Evolutionary conservation across 2,797 vertebrate species (phyloP).

Genomic region (Hybognathus amarus): DNA sequence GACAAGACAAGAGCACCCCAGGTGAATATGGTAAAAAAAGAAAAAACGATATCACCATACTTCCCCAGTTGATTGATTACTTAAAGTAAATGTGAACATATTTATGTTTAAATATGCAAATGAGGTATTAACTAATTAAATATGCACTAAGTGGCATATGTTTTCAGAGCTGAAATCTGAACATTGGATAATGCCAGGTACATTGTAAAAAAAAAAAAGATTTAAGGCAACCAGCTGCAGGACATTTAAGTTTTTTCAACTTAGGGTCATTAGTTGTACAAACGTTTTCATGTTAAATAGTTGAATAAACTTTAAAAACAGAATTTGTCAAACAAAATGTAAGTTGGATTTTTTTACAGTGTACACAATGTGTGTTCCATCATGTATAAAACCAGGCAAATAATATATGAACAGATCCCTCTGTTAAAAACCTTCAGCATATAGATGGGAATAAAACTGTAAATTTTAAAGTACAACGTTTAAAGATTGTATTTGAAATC

Average conservation of each 20-base stretch:
- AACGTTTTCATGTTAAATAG: too few relatives aligned
- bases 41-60: background rate
- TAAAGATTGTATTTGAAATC: too few relatives aligned
- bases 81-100: background rate
- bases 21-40: background rate
- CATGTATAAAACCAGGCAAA: background rate
- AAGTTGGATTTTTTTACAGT: too few relatives aligned
- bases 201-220: background rate
- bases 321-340: too few relatives aligned
- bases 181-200: background rate
- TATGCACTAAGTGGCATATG: background rate
- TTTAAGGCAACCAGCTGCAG: too few relatives aligned
- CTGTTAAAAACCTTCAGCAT: background rate
- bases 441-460: background rate
- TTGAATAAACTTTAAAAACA: too few relatives aligned
- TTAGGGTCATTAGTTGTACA: too few relatives aligned
- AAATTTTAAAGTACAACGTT: too few relatives aligned
- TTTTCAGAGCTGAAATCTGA: background rate
- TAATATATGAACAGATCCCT: background rate
- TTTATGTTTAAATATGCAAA: background rate
- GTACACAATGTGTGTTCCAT: background rate
- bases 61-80: background rate
- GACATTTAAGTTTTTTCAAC: too few relatives aligned
- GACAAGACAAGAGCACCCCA: too few relatives aligned
- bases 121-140: background rate